Base-by-base conservation (phyloP, 2,888 invertebrate genomes). In the Meandrusa payeni region DNA sequence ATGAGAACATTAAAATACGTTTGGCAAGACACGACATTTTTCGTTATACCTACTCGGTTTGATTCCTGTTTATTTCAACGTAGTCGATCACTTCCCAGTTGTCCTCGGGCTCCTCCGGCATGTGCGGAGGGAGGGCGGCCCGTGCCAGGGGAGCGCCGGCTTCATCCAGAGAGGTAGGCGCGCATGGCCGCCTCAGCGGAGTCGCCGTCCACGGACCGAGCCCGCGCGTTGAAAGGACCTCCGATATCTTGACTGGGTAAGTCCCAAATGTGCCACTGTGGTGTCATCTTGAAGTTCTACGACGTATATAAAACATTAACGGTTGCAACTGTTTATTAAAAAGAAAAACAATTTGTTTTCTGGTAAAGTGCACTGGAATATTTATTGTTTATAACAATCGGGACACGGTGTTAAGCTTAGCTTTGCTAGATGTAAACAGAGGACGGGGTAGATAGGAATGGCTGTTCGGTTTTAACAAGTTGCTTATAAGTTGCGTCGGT, bases 1-100 rank as follows among this genome's bases (percentile, higher is more conserved):
- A 38, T 24, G 37, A 43, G 15, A 13, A 15, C 22, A 38, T 33
- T 43, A 33, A 27, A 27, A 32, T 38, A 24, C 19, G 12, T 43
- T 43, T 23, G 43, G 43, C 38, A 43, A 43, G 43, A 43, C 10
- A 19, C 11, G 19, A n/a, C n/a, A n/a, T n/a, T n/a, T n/a, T n/a
- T n/a, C n/a, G n/a, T n/a, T n/a, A n/a, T n/a, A n/a, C n/a, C n/a
- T n/a, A n/a, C n/a, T 33, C 33, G 1, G 34, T 39, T 15, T 12
- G 13, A 12, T 34, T 42, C 5, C 12, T 33, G 13, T 28, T 39
- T 34, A 93, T 61, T 53, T 93, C 92, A 2, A 93, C 69, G 61
- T 93, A 93, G 73, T 94, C 93, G 10, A 89, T 69, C 23, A 91
- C 91, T 60, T 91, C 90, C 93, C 93, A 93, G 50, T 91, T 89